Conservation (phyloP, 92 coral and sea anemone genomes). For the Epizoanthus scotinus region DNA sequence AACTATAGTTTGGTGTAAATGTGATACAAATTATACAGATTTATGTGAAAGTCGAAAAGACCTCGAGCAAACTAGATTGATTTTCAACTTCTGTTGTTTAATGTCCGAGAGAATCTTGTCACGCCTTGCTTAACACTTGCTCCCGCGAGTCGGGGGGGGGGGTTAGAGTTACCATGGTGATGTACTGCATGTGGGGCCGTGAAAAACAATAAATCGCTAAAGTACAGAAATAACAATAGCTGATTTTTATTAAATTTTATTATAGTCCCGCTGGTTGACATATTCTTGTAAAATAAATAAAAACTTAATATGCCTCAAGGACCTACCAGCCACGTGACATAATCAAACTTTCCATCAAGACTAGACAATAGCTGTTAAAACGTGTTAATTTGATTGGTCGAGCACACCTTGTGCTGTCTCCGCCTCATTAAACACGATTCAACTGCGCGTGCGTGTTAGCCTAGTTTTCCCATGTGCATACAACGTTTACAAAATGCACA, state of each 20-base stretch:
- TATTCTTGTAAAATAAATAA: conserved; percentile 1
- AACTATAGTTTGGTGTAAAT: too few relatives aligned
- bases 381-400: conserved; percentile 27
- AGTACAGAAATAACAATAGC: too few relatives aligned
- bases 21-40: too few relatives aligned
- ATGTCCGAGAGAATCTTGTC: too few relatives aligned
- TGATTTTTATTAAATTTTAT: background rate
- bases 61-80: too few relatives aligned
- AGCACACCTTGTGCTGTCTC: conserved; percentile 19
- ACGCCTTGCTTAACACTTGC: too few relatives aligned
- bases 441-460: conserved; percentile 31
- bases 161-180: too few relatives aligned
- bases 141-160: too few relatives aligned
- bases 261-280: background rate
- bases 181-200: too few relatives aligned
- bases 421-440: conserved; percentile 17
- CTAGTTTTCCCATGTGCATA: conserved; percentile 33
- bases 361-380: conserved; percentile 16
- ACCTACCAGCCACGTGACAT: conserved; percentile 35
- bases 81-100: too few relatives aligned
- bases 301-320: conserved; percentile 2
- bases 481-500: conserved; percentile 33
- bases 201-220: too few relatives aligned
- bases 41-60: too few relatives aligned
- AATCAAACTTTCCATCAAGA: background rate